Evolutionary conservation across 2,888 invertebrate genomes (phyloP), one percentile per base, ranked within the genome.

Genomic region (Choristoneura rosaceana): DNA sequence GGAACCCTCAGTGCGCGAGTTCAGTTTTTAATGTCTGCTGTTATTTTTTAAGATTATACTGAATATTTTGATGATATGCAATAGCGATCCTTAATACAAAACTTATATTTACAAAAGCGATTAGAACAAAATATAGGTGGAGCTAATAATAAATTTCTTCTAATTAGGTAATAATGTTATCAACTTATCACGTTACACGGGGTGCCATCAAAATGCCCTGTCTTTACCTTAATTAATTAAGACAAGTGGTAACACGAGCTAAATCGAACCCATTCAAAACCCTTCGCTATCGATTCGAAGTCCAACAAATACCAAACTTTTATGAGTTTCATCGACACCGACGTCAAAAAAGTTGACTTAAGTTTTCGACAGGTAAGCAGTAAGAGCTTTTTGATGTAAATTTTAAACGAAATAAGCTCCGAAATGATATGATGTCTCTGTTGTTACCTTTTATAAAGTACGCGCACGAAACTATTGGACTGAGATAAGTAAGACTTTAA

Each of bases 171-270:
- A 55, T 25, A 52, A 55, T 25, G 4, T 25, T 55, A 55, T 34
- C 25, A 2, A 25, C 25, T 25, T 34, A 38, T 55, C 55, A 55
- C 3, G 55, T 55, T 55, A 25, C 55, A 52, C 10, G 55, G 55
- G 25, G 25, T 55, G 25, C 25, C 55, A 55, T 55, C 25, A 12
- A 17, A 55, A 55, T 55, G 12, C 12, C 55, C 25, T 55, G 25
- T 55, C 55, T 55, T 55, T 55, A 55, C 55, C 55, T 61, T 61
- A 62, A 61, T 17, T 43, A 62, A 62, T 62, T 62, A 43, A 25
- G 25, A 43, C 25, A 62, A 38, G 43, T 43, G 61, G 17, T 38
- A 17, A 25, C 61, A 10, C 43, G 38, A 62, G 61, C 12, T 25
- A 55, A 55, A 55, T 25, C 8, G 43, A 62, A 43, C 17, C 43